Conservation (phyloP, 2,888 invertebrate genomes). For the Hypselothyrea guttata region DNA sequence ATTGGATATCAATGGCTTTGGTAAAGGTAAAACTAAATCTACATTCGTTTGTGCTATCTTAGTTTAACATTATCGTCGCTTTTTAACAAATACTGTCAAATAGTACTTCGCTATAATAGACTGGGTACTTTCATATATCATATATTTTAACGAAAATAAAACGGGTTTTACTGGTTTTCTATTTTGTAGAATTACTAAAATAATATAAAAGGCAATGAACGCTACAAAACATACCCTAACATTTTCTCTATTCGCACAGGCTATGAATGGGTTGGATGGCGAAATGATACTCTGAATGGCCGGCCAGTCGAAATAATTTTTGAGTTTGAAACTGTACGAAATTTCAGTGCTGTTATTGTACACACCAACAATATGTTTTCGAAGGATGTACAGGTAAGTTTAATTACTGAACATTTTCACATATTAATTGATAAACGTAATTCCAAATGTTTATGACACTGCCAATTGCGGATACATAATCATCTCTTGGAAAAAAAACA, state of each 20-base stretch:
- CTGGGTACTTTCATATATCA: too few relatives aligned
- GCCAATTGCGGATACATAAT: neutral
- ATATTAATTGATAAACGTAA: neutral
- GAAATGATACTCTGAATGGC: constrained; percentile 86
- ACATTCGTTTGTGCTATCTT: too few relatives aligned
- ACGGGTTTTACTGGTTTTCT: too few relatives aligned
- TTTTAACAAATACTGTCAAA: too few relatives aligned
- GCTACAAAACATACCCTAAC: neutral
- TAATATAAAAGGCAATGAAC: too few relatives aligned
- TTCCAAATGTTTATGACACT: too few relatives aligned
- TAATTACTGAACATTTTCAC: too few relatives aligned
- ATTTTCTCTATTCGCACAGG: constrained; percentile 82
- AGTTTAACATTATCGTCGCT: too few relatives aligned
- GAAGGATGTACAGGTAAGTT: constrained; percentile 88
- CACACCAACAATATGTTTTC: constrained; percentile 90
- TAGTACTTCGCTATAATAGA: too few relatives aligned
- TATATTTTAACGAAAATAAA: too few relatives aligned
- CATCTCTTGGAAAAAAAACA: too few relatives aligned
- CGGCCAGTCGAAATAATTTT: constrained; percentile 89
- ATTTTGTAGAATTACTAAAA: too few relatives aligned
- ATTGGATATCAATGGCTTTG: constrained; percentile 85
- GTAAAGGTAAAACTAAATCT: constrained; percentile 86
- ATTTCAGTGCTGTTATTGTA: constrained; percentile 89
- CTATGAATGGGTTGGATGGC: constrained; percentile 93
- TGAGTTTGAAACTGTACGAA: constrained; percentile 89